Conservation (phyloP, 2,888 invertebrate genomes). For the Trichacis sp. region DNA sequence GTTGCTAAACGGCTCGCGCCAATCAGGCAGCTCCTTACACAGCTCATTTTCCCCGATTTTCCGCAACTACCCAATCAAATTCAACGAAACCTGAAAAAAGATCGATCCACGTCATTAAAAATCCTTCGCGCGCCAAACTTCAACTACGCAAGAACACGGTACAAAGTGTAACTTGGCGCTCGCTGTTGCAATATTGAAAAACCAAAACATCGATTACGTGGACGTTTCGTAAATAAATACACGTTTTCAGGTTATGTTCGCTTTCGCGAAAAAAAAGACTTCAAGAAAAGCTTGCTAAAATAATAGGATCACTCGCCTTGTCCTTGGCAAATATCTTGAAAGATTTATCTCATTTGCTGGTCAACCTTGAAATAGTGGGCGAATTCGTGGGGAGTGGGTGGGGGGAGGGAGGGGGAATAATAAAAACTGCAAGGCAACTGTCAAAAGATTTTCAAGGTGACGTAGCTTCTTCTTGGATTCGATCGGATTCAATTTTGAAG, state of each 20-base stretch:
- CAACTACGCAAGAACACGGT: no score
- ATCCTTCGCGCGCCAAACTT: no score
- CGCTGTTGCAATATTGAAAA: no score
- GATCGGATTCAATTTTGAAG: constrained; percentile 7
- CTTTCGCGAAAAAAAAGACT: not conserved
- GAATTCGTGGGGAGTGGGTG: constrained; percentile 13
- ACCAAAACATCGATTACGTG: no score
- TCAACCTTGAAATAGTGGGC: constrained; percentile 31
- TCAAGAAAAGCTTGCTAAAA: not conserved
- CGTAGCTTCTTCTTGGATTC: no score
- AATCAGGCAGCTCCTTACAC: constrained; percentile 65
- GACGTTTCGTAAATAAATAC: no score
- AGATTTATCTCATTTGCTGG: constrained; percentile 12
- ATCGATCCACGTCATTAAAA: not conserved
- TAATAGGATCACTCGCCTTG: constrained; percentile 24
- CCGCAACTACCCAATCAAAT: not conserved
- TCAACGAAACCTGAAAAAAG: constrained; percentile 23
- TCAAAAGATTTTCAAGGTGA: constrained; percentile 10
- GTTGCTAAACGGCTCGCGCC: constrained; percentile 63
- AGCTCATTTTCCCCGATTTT: constrained; percentile 57
- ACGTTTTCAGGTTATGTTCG: not conserved
- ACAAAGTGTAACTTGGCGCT: no score
- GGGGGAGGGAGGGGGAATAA: not conserved
- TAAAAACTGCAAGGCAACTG: constrained; percentile 15
- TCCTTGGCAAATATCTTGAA: not conserved